Conservation (phyloP, 2,888 invertebrate genomes). For the Drosophila maculinotata region DNA sequence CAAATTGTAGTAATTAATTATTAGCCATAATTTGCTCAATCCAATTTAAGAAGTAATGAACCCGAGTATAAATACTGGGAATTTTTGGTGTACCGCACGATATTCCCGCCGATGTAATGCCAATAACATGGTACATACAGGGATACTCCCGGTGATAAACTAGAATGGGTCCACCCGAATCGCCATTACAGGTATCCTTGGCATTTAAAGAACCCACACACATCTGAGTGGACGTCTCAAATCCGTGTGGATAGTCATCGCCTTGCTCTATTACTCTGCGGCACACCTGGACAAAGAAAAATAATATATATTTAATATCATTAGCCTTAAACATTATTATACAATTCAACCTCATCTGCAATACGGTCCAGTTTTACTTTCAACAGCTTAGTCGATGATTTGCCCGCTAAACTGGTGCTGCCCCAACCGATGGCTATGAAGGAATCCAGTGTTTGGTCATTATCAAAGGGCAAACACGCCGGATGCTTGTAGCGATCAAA, state of each 20-base stretch:
- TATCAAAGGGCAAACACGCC: constrained; percentile 84
- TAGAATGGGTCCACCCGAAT: constrained; percentile 78
- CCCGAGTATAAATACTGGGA: constrained; percentile 77
- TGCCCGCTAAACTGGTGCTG: constrained; percentile 76
- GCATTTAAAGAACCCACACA: constrained; percentile 74
- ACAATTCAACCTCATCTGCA: constrained; percentile 47
- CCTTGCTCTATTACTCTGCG: constrained; percentile 37
- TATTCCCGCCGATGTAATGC: constrained; percentile 73
- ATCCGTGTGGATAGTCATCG: constrained; percentile 66
- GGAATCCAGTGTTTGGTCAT: constrained; percentile 36
- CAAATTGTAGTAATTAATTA: constrained; percentile 1
- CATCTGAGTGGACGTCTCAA: constrained; percentile 65
- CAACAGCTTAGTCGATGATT: constrained; percentile 83
- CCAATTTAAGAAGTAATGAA: constrained; percentile 73
- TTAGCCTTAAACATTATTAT: no score
- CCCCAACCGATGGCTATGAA: constrained; percentile 86
- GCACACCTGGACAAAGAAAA: constrained; percentile 40
- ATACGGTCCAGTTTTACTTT: constrained; percentile 86
- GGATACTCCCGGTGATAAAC: constrained; percentile 69
- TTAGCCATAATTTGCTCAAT: constrained; percentile 50
- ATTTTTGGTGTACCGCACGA: constrained; percentile 73
- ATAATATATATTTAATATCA: neutral
- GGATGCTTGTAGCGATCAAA: constrained; percentile 85
- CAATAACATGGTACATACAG: constrained; percentile 77
- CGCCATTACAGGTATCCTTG: constrained; percentile 77